These are phyloP conservation scores for Neodiprion virginianus DNA, from an alignment of 1,140 invertebrate species.

Conservation along the genomic window DNA sequence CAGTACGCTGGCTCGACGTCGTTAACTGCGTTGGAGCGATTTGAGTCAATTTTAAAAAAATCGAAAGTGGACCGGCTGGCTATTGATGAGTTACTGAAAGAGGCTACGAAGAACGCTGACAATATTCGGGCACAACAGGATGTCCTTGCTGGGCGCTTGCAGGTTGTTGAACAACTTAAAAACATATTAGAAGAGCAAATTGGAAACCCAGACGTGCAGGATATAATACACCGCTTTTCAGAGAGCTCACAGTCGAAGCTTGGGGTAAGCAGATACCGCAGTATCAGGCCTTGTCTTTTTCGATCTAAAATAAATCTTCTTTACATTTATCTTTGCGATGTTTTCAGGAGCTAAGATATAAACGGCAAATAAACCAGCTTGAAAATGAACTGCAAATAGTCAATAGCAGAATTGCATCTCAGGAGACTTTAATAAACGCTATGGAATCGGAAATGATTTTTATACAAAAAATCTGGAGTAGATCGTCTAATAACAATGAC, in stretches of 20 bases:
- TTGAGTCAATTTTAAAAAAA: constrained; percentile 33
- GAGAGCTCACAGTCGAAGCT: constrained; percentile 43
- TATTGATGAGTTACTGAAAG: constrained; percentile 44
- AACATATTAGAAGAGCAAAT: constrained; percentile 53
- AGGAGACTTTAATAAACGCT: constrained; percentile 37
- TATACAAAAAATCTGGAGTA: constrained; percentile 44
- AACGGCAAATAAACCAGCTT: constrained; percentile 42
- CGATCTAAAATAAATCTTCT: constrained; percentile 12
- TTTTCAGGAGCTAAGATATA: constrained; percentile 45
- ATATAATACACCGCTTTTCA: constrained; percentile 45
- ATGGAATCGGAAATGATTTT: constrained; percentile 48
- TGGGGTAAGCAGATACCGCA: constrained; percentile 33
- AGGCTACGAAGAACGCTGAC: constrained; percentile 37
- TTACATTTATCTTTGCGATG: background rate
- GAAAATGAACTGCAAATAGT: constrained; percentile 42
- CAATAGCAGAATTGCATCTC: constrained; percentile 36
- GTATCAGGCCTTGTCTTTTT: constrained; percentile 3
- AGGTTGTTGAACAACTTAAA: constrained; percentile 50
- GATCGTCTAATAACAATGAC: constrained; percentile 15
- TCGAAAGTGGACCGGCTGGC: constrained; percentile 39
- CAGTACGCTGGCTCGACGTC: constrained; percentile 50
- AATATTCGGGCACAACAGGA: constrained; percentile 41
- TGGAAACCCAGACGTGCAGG: constrained; percentile 39
- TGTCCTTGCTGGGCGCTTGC: constrained; percentile 38
- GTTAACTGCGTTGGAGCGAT: constrained; percentile 43